phyloP scores from a whole-genome alignment of 2,888 invertebrate species.

The Melangyna quadrimaculata region DNA sequence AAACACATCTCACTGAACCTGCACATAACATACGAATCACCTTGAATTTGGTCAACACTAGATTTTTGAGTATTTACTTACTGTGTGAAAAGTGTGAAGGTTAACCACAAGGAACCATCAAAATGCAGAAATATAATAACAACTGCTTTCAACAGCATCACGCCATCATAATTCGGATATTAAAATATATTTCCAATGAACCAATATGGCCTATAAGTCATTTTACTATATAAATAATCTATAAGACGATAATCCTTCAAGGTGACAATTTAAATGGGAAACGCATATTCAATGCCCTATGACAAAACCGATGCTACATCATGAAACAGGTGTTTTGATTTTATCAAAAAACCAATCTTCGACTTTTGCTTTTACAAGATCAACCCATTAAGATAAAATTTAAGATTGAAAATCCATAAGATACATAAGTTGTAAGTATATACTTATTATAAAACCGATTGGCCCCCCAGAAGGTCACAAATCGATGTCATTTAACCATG shows the following conservation, averaged over 20 bases:
- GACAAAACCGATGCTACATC: slow-evolving; percentile 39
- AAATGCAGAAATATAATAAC: not conserved
- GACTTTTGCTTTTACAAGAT: slow-evolving; percentile 45
- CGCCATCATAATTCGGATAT: not conserved
- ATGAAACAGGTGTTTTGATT: slow-evolving; percentile 56
- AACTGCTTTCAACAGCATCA: not conserved
- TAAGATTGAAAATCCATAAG: slow-evolving; percentile 54
- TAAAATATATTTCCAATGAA: not conserved
- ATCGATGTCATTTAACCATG: slow-evolving; percentile 68
- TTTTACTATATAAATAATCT: not conserved
- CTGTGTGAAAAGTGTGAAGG: not conserved
- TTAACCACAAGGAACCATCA: not conserved
- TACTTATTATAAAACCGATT: slow-evolving; percentile 55
- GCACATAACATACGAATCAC: not conserved
- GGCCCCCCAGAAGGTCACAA: slow-evolving; percentile 67
- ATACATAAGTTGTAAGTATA: not conserved
- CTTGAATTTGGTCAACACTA: not conserved
- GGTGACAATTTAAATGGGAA: slow-evolving; percentile 24
- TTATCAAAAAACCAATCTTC: slow-evolving; percentile 44
- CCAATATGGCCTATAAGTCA: not conserved
- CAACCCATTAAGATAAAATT: slow-evolving; percentile 61
- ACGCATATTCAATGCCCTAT: slow-evolving; percentile 15
- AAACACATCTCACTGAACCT: no score
- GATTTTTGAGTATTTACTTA: not conserved
- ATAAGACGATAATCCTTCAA: not conserved